Conservation (phyloP, 2,888 invertebrate species). For the Eupithecia tripunctaria region DNA sequence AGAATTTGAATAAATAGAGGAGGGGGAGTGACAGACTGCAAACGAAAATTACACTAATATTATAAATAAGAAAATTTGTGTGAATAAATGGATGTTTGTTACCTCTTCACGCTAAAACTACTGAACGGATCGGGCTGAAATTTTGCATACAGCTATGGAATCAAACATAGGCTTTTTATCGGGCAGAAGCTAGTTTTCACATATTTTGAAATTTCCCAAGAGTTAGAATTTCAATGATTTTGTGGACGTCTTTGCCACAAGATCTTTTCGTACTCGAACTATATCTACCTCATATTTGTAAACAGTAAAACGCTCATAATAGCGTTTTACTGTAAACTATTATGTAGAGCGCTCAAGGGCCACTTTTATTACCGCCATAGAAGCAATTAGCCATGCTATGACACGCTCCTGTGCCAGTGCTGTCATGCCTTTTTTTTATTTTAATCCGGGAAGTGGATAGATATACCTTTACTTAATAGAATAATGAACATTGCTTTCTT, state of each 20-base stretch:
- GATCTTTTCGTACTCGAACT: neutral
- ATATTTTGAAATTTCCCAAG: neutral
- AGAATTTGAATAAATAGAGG: neutral
- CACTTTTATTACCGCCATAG: slow-evolving; percentile 26
- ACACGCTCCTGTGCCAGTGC: slow-evolving; percentile 18
- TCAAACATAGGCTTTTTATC: too few relatives aligned
- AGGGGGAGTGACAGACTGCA: neutral
- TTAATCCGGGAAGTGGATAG: neutral
- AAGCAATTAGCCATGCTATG: slow-evolving; percentile 22
- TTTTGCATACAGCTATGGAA: too few relatives aligned
- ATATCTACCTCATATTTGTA: neutral
- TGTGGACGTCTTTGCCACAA: neutral
- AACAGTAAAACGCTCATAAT: neutral
- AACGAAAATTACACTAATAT: too few relatives aligned
- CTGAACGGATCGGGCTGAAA: too few relatives aligned
- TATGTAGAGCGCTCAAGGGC: slow-evolving; percentile 6
- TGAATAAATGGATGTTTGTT: too few relatives aligned
- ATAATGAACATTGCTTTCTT: neutral
- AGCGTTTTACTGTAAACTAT: neutral
- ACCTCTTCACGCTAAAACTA: too few relatives aligned
- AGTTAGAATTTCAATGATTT: neutral
- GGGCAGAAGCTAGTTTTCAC: too few relatives aligned
- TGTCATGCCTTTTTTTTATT: slow-evolving; percentile 17
- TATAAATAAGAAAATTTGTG: too few relatives aligned
- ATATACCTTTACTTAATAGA: neutral